These are phyloP conservation scores for Cavia porcellus DNA, from an alignment of 2,113 vertebrate genomes.

Conservation along the genomic window DNA sequence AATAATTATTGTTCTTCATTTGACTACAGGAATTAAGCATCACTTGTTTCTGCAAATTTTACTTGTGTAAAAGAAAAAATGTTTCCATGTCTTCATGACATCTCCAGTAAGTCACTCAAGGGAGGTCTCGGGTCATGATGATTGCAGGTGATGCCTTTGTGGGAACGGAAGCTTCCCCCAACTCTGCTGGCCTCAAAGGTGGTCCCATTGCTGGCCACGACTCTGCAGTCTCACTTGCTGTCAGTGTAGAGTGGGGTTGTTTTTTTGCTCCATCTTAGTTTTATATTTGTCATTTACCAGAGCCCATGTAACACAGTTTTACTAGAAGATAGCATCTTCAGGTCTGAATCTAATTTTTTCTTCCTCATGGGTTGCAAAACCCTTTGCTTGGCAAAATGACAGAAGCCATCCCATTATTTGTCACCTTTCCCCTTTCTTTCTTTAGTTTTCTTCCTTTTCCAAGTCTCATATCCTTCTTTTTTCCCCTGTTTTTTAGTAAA, in stretches of 20 bases:
- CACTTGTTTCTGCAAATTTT: background rate
- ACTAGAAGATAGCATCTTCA: background rate
- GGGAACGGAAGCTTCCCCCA: background rate
- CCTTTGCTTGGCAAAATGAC: background rate
- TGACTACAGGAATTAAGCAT: background rate
- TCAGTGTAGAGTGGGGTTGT: background rate
- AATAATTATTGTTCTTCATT: conserved; percentile 1
- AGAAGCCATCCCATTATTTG: background rate
- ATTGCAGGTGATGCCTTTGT: too few relatives aligned
- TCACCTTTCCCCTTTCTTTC: background rate
- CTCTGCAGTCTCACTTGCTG: background rate
- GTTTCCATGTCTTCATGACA: background rate
- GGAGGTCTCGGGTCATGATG: background rate
- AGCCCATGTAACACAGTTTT: background rate
- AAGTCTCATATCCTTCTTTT: background rate
- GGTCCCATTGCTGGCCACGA: too few relatives aligned
- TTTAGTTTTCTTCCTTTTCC: background rate
- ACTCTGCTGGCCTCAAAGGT: background rate
- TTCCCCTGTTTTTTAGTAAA: background rate
- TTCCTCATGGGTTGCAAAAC: background rate
- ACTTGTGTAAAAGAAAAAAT: background rate
- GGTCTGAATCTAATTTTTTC: background rate
- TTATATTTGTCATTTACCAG: background rate
- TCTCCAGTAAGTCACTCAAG: background rate
- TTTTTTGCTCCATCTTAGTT: background rate